Evolutionary conservation across 2,888 invertebrate species (phyloP).

Genomic region (Desoria tigrina): DNA sequence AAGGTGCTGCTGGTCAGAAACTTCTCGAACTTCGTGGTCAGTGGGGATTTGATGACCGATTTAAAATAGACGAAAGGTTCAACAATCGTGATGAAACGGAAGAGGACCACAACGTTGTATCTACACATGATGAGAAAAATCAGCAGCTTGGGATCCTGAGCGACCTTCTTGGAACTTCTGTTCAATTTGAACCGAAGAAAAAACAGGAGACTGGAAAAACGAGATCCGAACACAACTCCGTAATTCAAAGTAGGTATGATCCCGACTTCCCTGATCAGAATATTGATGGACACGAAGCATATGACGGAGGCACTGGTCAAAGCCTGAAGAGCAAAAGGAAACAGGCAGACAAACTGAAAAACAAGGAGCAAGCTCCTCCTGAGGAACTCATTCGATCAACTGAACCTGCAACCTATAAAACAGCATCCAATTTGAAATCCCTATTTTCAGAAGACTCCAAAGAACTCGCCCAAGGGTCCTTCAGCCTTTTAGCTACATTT

Average conservation of each 20-base stretch:
- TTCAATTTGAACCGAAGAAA: conserved; percentile 8
- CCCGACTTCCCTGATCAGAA: conserved; percentile 30
- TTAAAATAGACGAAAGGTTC: conserved; percentile 50
- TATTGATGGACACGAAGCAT: not conserved
- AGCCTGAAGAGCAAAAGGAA: no score
- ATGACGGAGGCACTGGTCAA: no score
- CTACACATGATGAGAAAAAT: conserved; percentile 29
- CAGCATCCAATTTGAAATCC: conserved; percentile 46
- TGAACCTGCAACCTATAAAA: conserved; percentile 42
- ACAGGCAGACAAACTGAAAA: no score
- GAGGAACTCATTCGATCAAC: conserved; percentile 24
- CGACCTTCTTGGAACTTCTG: conserved; percentile 42
- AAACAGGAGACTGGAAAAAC: not conserved
- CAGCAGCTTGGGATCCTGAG: conserved; percentile 38
- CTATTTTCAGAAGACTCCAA: conserved; percentile 30
- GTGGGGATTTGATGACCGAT: conserved; percentile 45
- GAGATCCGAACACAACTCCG: conserved; percentile 12
- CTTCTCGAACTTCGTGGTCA: conserved; percentile 46
- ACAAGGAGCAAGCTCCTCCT: conserved; percentile 1
- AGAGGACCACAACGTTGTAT: conserved; percentile 7
- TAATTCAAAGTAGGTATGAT: conserved; percentile 38
- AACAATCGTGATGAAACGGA: conserved; percentile 27
- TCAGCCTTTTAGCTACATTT: conserved; percentile 48
- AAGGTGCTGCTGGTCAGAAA: conserved; percentile 44
- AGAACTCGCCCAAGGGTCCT: conserved; percentile 16